These are phyloP conservation scores for Rhinichthys osculus DNA, from an alignment of 2,797 vertebrate species.

Conservation along the genomic window DNA sequence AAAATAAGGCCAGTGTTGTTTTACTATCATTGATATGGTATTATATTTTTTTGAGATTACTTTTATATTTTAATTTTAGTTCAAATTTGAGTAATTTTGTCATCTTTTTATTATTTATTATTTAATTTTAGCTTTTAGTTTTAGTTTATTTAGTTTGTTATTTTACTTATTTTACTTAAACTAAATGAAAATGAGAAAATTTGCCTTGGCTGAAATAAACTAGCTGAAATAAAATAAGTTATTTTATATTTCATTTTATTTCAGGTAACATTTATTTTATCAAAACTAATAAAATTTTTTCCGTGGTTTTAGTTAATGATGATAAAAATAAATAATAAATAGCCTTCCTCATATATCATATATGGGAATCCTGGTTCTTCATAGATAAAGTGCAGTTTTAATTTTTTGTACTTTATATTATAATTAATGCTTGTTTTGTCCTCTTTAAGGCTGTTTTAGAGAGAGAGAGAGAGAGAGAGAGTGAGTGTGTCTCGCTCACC, in stretches of 20 bases:
- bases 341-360: neutral
- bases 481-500: slow-evolving; percentile 72
- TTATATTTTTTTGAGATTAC: neutral
- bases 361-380: neutral
- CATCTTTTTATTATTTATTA: neutral
- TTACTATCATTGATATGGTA: neutral
- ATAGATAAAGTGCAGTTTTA: neutral
- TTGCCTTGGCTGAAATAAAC: neutral
- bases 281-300: neutral
- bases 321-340: neutral
- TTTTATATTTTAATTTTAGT: neutral
- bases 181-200: neutral
- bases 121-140: neutral
- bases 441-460: too few relatives aligned
- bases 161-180: neutral
- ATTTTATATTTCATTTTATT: neutral
- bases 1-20: neutral
- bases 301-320: neutral
- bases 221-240: neutral
- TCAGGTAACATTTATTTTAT: neutral
- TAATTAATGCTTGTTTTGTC: neutral
- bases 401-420: too few relatives aligned
- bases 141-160: neutral
- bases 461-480: too few relatives aligned
- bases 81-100: neutral